These are phyloP conservation scores for Mesoclemmys tuberculata DNA, from an alignment of 2,113 vertebrate species.

Conservation along the genomic window DNA sequence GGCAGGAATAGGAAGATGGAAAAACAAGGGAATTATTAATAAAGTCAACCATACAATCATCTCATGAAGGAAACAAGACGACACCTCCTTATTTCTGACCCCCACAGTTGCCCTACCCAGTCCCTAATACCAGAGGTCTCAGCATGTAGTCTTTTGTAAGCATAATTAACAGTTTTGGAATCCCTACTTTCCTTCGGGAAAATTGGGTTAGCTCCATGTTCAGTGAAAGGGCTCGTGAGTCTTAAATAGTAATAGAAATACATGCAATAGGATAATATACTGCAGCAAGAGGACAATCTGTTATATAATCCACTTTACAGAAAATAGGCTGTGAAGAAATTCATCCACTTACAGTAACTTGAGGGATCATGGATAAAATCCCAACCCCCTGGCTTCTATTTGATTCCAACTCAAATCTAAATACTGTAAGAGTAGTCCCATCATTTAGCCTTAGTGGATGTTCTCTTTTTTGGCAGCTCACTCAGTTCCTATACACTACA, in stretches of 20 bases:
- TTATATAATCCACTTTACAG: neutral
- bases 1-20: neutral
- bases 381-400: neutral
- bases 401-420: neutral
- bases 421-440: neutral
- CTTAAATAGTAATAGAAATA: neutral
- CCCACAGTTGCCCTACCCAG: neutral
- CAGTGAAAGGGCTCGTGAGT: rapidly evolving
- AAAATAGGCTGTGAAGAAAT: neutral
- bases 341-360: neutral
- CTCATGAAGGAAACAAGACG: neutral
- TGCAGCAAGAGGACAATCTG: neutral
- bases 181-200: neutral
- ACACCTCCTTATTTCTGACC: neutral
- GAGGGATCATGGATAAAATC: neutral
- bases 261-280: neutral
- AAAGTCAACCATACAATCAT: neutral
- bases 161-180: neutral
- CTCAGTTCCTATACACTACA: neutral
- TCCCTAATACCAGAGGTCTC: neutral
- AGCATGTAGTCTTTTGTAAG: neutral
- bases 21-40: neutral
- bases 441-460: neutral
- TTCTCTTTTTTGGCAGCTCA: neutral
- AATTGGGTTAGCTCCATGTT: neutral